Evolutionary conservation across 2,113 vertebrate genomes (phyloP), one percentile per base, ranked within the genome.

Genomic region (Halichoeres trimaculatus): DNA sequence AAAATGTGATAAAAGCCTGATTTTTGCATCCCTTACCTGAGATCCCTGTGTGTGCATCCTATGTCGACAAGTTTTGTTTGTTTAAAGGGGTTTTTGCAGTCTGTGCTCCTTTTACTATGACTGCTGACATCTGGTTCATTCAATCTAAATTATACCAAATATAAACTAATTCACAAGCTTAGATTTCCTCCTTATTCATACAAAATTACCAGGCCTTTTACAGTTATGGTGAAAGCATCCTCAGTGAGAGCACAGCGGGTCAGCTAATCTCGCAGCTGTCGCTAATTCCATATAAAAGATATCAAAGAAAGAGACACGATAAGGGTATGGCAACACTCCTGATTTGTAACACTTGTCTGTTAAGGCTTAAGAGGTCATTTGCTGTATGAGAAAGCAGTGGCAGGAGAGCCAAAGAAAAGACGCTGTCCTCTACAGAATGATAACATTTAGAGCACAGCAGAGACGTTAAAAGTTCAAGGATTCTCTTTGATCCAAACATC

Each of bases 331-430:
- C 0, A 10, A 26, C 1, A 12, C 19, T 11, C 9, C 8, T 66
- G 9, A n/a, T 17, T 20, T 50, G 1, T 14, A 13, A 47, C 17
- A 40, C 11, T 19, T 69, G 30, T 57, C 23, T 14, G 47, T 50
- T 22, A n/a, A 4, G 9, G 40, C 14, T 40, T 40, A 12, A 38
- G 22, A 22, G 11, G 17, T 20, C 2, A 35, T 26, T 61, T 56
- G 2, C 16, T 11, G 30, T 41, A n/a, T 12, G 1, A 34, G 8
- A 22, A 23, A 55, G 56, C 54, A 43, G 2, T 41, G 14, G 19
- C 10, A 36, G 8, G 34, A n/a, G 6, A 20, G 10, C 16, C 48
- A 76, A 69, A 26, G 41, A 76, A 56, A 64, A 35, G 10, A 23
- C 10, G 0, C 4, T 10, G 2, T 36, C 11, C 26, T 6, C 10